These are phyloP conservation scores for Chirona hameri DNA, from an alignment of 2,888 invertebrate genomes.

Conservation along the genomic window DNA sequence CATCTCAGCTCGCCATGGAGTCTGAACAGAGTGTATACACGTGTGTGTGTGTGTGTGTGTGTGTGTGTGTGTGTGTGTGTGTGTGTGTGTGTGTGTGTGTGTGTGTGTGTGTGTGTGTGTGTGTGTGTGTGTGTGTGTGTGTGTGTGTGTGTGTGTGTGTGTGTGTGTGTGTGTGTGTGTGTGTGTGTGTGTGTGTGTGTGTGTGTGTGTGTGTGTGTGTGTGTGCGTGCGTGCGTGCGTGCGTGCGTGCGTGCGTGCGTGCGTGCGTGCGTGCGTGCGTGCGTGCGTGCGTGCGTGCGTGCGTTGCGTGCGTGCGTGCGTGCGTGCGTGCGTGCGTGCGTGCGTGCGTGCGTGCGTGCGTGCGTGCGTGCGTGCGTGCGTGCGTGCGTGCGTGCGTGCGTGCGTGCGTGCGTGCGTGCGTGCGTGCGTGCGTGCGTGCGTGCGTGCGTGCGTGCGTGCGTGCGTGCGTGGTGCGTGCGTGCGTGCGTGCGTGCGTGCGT, in stretches of 20 bases:
- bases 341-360: no score
- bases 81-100: constrained; percentile 11
- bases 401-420: no score
- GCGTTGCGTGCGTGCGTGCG: no score
- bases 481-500: no score
- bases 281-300: constrained; percentile 28
- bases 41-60: constrained; percentile 8
- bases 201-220: constrained; percentile 31
- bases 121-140: constrained; percentile 11
- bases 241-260: constrained; percentile 29
- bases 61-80: constrained; percentile 11
- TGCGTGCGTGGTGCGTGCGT: no score
- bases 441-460: no score
- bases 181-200: constrained; percentile 29
- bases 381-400: no score
- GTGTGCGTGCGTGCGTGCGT: constrained; percentile 30
- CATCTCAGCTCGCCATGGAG: no score
- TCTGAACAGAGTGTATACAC: no score
- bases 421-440: no score
- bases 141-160: constrained; percentile 13
- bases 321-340: no score
- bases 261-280: constrained; percentile 30
- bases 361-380: no score
- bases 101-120: constrained; percentile 22
- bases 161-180: constrained; percentile 29